Base-by-base conservation (phyloP, 64 coral and sea anemone species). In the Dendrophyllia cribrosa region DNA sequence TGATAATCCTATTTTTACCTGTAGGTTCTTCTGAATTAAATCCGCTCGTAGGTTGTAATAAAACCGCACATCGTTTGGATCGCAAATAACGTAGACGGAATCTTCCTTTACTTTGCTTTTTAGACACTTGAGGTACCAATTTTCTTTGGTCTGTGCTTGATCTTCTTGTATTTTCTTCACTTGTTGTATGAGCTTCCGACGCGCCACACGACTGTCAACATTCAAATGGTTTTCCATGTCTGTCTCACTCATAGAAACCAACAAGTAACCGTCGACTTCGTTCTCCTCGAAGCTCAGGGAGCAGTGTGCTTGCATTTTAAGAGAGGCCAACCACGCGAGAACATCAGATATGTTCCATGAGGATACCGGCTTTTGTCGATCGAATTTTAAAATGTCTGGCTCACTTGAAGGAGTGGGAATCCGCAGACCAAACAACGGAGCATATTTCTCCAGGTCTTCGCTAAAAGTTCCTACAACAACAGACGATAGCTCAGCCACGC, bases 251-350 rank as follows among this genome's bases (percentile, higher is more conserved):
- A 96, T 51, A 19, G 93, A 89, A 71, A 89, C 43, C 52, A 98
- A 72, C 51, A 98, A 74, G 51, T 81, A 98, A 19, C 96, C 96
- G 70, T 98, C 96, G 74, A 98, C 84, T 76, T 95, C 86, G 70
- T 98, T 93, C 66, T 98, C 96, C 77, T 98, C 96, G 72, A 98
- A 98, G 66, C 86, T 93, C 52, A 98, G 82, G 5, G 66, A 53
- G 73, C 88, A 98, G 84, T 94, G 93, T 49, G 88, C 89, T 52
- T 95, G 96, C 86, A 98, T 85, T 81, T 90, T 92, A n/a, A 98
- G 68, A 7, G 87, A 95, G 9, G 62, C 15, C 6, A 98, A 87
- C 96, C 96, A 98, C n/a, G 92, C 90, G 25, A 95, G 96, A 19
- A 98, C 96, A 61, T 98, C 96, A 45, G 77, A 63, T 55, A 90